Evolutionary conservation across 1,140 invertebrate genomes (phyloP), one percentile per base, ranked within the genome.

Genomic region (Drosophila tristis): DNA sequence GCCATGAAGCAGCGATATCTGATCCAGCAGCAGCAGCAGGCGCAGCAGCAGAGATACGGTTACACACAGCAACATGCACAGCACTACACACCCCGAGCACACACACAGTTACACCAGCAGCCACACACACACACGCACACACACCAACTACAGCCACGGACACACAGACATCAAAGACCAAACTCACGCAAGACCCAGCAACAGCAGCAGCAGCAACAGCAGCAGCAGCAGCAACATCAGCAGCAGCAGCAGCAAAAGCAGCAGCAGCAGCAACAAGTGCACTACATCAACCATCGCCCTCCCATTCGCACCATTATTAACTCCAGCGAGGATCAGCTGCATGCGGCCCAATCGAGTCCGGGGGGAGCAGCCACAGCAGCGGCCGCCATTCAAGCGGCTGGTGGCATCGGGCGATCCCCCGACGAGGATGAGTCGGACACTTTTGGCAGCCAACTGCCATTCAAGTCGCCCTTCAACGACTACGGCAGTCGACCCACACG

Each of bases 391-490:
- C 11, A 26, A 23, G 44, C 57, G 39, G 13, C 20, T 15, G 29
- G 11, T 15, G 72, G 29, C 2, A 23, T 16, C 5, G 55, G 16
- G 26, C 55, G n/a, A 2, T 15, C 9, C 5, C 6, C 39, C n/a
- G 39, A 43, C 1, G 67, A 67, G 31, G 53, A 58, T 9, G 73
- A 77, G 13, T 5, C 8, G 7, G 78, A 87, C 16, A 49, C 72
- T 35, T 66, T 75, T 25, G 61, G 43, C 50, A 56, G 57, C 25
- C 84, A 82, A 6, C 60, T 87, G 43, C 85, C 80, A 11, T 87
- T 87, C 5, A 87, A 87, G 45, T 87, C 82, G 13, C 65, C 74
- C 0, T 87, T 87, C 56, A 87, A 87, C 31, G 82, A 87, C 50
- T 87, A 82, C 31, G 82, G 82, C 57, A 89, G 79, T 63, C 82